A percentile compares a stretch with the other conserved stretches of the same genome.
These are phyloP conservation scores for Apocrypta bakeri DNA, from an alignment of 1,140 invertebrate species.

Conservation along the genomic window DNA sequence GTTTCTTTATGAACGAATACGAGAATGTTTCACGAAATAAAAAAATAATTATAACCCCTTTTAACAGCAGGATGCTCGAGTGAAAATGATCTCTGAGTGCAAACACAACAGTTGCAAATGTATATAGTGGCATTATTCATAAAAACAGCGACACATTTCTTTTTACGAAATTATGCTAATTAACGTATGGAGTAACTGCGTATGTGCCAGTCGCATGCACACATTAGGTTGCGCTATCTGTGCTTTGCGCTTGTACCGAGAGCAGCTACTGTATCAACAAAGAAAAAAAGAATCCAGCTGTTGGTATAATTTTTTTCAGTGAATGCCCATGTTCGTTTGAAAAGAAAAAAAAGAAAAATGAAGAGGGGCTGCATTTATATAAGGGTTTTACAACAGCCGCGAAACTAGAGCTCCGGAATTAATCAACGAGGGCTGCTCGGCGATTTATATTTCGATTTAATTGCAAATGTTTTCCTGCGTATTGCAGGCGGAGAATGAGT, in stretches of 20 bases:
- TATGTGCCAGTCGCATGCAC: no score
- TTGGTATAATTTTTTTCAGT: no score
- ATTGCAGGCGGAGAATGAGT: not conserved
- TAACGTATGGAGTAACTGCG: slow-evolving; percentile 6
- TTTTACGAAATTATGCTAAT: slow-evolving; percentile 33
- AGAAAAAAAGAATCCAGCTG: no score
- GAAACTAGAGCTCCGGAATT: slow-evolving; percentile 7
- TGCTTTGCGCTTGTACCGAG: not conserved
- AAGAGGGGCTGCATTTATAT: slow-evolving; percentile 1
- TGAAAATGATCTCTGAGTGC: not conserved
- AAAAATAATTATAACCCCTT: no score
- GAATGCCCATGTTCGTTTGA: not conserved
- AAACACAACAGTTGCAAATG: not conserved
- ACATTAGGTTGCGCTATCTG: slow-evolving; percentile 22
- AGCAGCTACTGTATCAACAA: not conserved
- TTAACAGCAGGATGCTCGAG: no score
- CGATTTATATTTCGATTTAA: slow-evolving; percentile 28
- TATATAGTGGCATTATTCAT: not conserved
- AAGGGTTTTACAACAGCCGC: not conserved
- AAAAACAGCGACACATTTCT: not conserved
- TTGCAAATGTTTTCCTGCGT: not conserved
- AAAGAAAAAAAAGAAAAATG: not conserved
- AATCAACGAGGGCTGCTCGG: not conserved
- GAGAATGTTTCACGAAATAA: no score
- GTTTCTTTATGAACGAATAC: no score